Base-by-base conservation (phyloP, 1,140 invertebrate genomes). In the Chlorops oryzae region DNA sequence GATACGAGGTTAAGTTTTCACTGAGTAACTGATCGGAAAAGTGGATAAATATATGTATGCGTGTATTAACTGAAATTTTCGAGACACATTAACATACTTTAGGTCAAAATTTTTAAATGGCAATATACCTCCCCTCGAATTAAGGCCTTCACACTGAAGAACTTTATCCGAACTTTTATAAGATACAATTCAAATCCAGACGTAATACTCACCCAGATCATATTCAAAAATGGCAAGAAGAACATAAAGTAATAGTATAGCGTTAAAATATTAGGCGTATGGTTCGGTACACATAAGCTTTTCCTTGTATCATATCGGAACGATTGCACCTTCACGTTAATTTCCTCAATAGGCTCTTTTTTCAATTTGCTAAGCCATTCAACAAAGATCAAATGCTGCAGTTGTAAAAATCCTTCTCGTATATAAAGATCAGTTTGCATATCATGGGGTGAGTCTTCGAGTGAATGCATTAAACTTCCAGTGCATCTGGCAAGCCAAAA, bases 391-490 rank as follows among this genome's bases (percentile, higher is more conserved):
- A 24, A 17, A 42, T 42, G 25, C 40, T 52, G 44, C 22, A 52
- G 27, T 23, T 52, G 51, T n/a, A 52, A 15, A 24, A 52, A 52
- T 10, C 51, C 51, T 37, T 52, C 51, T 20, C 51, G 51, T 2
- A 34, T 21, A 42, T 52, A 52, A 2, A 47, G 42, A 43, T 52
- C 50, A 17, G 13, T 18, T n/a, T 52, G 27, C 17, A 20, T 10
- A 18, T 28, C 17, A 7, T 34, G 34, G 32, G 10, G 1, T n/a
- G 40, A n/a, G 12, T 47, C 20, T 1, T 20, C 22, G 2, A 17
- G 18, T 6, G 22, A 12, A 21, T 37, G 3, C 5, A 5, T 18
- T 17, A 35, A 2, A n/a, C 34, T 24, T 17, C 50, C 50, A 3
- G 17, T 41, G 27, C 51, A 52, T 15, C 51, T 37, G 2, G 45